phyloP scores from a whole-genome alignment of 2,797 vertebrate genomes.

The Cuniculus paca region DNA sequence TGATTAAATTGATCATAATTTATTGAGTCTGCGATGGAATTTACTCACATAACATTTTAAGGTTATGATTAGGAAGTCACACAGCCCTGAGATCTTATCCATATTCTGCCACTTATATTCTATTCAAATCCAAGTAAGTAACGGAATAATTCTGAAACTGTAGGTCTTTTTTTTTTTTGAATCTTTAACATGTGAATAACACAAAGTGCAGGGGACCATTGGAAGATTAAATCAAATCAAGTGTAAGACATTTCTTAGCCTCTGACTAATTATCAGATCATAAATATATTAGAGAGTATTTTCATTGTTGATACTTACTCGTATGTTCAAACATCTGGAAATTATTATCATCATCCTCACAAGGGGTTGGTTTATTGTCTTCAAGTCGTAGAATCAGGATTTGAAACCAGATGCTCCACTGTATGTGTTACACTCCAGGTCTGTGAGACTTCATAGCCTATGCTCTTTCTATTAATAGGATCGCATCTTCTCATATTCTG shows the following conservation, averaged over 20 bases:
- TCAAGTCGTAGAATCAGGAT: neutral
- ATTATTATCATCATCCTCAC: neutral
- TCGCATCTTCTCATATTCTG: neutral
- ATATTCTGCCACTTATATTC: neutral
- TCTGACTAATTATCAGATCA: neutral
- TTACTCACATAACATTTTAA: too few species aligned
- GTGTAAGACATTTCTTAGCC: neutral
- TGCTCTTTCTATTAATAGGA: neutral
- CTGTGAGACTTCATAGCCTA: neutral
- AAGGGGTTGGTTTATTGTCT: neutral
- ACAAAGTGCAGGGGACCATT: neutral
- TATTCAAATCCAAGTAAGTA: neutral
- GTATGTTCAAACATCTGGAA: neutral
- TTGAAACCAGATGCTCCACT: neutral
- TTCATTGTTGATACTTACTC: neutral
- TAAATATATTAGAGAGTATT: neutral
- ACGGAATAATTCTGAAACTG: neutral
- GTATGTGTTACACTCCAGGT: neutral
- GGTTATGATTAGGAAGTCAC: neutral
- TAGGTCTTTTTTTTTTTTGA: neutral
- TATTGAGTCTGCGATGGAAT: too few species aligned
- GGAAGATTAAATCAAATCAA: neutral
- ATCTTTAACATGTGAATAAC: constrained; percentile 5
- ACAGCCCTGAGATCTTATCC: neutral
- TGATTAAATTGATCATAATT: too few species aligned